Evolutionary conservation across 2,113 vertebrate species (phyloP), one percentile per base, ranked within the genome.

Genomic region (Bombycilla garrulus): DNA sequence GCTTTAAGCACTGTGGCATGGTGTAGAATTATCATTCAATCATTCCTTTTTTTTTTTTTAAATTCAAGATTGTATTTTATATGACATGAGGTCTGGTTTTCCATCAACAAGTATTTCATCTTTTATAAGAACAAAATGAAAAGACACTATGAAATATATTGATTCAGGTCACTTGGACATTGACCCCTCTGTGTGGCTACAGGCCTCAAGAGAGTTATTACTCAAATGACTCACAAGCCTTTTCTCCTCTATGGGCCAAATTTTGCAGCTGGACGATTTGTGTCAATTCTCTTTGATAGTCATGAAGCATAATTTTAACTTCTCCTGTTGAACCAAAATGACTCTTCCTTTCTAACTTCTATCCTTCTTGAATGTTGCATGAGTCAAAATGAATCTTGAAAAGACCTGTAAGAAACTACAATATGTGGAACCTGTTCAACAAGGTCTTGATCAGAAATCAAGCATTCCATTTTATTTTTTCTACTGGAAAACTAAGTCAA

Each of bases 71-170:
- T 70, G 5, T 29, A 33, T 81, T 93, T 87, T 36, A 26, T 79
- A 25, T 48, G 19, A 33, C 42, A 54, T 5, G 22, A 70, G 58
- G 5, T 54, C 56, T 62, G 31, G 1, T 42, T 84, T 91, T 81
- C 60, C 3, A 12, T 56, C 44, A 57, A 45, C 8, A 45, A n/a
- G 6, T 11, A 69, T 84, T 86, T 92, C 1, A n/a, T 67, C 56
- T 90, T 81, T 22, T 60, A 17, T 36, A 88, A 76, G 45, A 90
- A 42, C 13, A 73, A 90, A 80, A 95, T 82, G 7, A 86, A 64
- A 90, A 53, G 76, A 15, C 50, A 94, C 13, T 73, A 44, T 47
- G 8, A 92, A 80, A 92, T 86, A 61, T 69, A 83, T 80, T 65
- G 7, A 42, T 83, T 72, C 58, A 31, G 45, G n/a, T 77, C 91